Evolutionary conservation across 2,888 invertebrate species (phyloP), one percentile per base, ranked within the genome.

Genomic region (Disparrhopalites patrizii): DNA sequence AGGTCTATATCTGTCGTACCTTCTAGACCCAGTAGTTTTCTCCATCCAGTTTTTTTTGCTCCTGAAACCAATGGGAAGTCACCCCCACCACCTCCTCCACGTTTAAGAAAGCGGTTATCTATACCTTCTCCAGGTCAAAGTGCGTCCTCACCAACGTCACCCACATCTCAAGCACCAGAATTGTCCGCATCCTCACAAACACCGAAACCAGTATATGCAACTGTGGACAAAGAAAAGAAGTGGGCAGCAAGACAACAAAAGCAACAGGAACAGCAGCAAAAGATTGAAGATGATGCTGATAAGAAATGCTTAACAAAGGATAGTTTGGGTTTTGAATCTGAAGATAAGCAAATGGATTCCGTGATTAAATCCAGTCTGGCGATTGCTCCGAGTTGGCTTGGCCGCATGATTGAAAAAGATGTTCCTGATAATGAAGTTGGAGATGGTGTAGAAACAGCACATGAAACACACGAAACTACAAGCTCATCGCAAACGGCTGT

Each of bases 11-110:
- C n/a, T n/a, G n/a, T n/a, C n/a, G n/a, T n/a, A n/a, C n/a, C n/a
- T n/a, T n/a, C n/a, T 28, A 15, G 20, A 43, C 15, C 36, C 15
- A 5, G 33, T 13, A 20, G 30, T 5, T 52, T 52, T 18, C 51
- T 27, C 2, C 13, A 31, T 2, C 52, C 50, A 18, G 5, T 57
- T 7, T 31, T 25, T 61, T 30, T 62, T 47, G 47, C 47, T 3
- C 3, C 47, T 5, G 47, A 47, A 20, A 15, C 18, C 3, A 18
- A 51, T 18, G 33, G 10, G 47, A 25, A 66, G 2, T 27, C 13
- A 5, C 75, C 75, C 10, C 75, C 75, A 8, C 73, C 72, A 20
- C 73, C 73, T 5, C 75, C 75, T 3, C 73, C 73, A 0, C 47
- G 72, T 56, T 33, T 67, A 20, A 56, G 51, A 15, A 47, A 61